A percentile compares a stretch with the other conserved stretches of the same genome.
phyloP scores from a whole-genome alignment of 2,113 vertebrate genomes.

The Capreolus pygargus region DNA sequence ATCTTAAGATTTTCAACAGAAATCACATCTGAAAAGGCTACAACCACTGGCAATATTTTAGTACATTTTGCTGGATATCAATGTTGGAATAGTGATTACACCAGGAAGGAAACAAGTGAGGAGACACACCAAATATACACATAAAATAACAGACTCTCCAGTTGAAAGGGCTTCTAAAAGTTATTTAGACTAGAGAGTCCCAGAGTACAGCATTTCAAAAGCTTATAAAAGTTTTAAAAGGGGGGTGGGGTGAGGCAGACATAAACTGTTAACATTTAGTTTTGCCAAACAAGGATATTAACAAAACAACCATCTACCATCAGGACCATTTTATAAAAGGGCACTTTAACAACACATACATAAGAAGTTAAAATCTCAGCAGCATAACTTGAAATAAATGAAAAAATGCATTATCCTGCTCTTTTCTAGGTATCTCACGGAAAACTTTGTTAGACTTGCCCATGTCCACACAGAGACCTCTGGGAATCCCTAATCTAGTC shows the following conservation, averaged over 20 bases:
- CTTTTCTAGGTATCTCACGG: background rate
- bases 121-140: background rate
- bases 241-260: background rate
- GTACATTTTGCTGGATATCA: background rate
- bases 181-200: background rate
- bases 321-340: background rate
- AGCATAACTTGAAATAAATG: constrained; percentile 12
- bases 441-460: background rate
- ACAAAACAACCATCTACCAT: background rate
- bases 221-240: background rate
- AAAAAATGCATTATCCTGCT: background rate
- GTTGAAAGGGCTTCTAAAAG: background rate
- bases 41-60: background rate
- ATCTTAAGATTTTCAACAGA: background rate
- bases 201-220: background rate
- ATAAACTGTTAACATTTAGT: background rate
- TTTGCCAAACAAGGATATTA: background rate
- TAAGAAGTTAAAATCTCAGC: background rate
- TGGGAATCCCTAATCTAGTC: background rate
- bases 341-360: background rate
- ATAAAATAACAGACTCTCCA: background rate
- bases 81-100: background rate
- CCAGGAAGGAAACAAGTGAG: background rate
- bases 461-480: background rate
- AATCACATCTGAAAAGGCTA: constrained; percentile 28